These are phyloP conservation scores for Synergus umbraculus DNA, from an alignment of 2,888 invertebrate genomes.

Conservation along the genomic window DNA sequence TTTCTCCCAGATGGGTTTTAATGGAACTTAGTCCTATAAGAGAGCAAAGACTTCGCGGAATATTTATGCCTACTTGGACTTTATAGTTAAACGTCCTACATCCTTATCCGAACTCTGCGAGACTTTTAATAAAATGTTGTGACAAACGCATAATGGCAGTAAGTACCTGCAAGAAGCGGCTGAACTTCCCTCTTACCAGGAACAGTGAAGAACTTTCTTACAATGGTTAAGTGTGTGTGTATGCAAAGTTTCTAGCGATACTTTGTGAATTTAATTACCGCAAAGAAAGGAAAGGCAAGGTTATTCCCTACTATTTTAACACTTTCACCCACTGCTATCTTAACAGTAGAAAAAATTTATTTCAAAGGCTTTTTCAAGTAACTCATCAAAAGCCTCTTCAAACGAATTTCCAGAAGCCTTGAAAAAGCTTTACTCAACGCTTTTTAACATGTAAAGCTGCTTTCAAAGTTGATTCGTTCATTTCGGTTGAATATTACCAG, in stretches of 20 bases:
- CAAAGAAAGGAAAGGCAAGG: constrained; percentile 1
- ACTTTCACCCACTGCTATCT: neutral
- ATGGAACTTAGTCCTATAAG: constrained; percentile 42
- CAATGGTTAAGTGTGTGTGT: constrained; percentile 8
- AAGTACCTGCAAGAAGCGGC: constrained; percentile 19
- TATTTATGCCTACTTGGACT: constrained; percentile 31
- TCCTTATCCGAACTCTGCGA: constrained; percentile 54
- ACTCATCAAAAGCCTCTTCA: no score
- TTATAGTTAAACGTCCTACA: constrained; percentile 41
- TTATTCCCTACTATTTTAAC: neutral
- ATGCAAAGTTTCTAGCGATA: constrained; percentile 10
- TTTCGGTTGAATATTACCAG: neutral
- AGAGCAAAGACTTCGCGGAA: constrained; percentile 20
- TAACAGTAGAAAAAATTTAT: neutral
- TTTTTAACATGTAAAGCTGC: neutral
- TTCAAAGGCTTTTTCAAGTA: neutral
- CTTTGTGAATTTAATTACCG: constrained; percentile 29
- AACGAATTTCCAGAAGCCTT: no score
- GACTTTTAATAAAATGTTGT: constrained; percentile 63
- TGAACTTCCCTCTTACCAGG: constrained; percentile 11
- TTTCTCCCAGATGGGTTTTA: constrained; percentile 49
- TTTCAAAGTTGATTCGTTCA: neutral
- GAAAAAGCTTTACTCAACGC: neutral
- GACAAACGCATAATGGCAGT: constrained; percentile 62
- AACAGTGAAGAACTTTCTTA: constrained; percentile 18